These are phyloP conservation scores for Oegoconia quadripuncta DNA, from an alignment of 2,888 invertebrate genomes.

Conservation along the genomic window DNA sequence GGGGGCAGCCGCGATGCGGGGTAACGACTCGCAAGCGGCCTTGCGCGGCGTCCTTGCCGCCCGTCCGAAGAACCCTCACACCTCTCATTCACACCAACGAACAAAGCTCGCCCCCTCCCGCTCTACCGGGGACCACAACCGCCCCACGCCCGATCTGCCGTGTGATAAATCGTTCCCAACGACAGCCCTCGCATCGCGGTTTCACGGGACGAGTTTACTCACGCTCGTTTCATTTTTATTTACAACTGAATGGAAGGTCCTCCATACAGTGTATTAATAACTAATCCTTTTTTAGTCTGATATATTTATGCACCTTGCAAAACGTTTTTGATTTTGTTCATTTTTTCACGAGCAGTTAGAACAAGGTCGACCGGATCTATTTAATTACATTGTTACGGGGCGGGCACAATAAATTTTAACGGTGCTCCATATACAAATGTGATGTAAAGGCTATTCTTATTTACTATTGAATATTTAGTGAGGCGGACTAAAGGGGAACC, in stretches of 20 bases:
- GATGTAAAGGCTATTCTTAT: slow-evolving; percentile 49
- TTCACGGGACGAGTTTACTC: slow-evolving; percentile 38
- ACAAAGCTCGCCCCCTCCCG: slow-evolving; percentile 33
- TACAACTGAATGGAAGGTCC: slow-evolving; percentile 53
- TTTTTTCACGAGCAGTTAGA: slow-evolving; percentile 45
- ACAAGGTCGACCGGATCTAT: slow-evolving; percentile 46
- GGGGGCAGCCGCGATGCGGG: slow-evolving; percentile 32
- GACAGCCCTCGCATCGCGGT: slow-evolving; percentile 55
- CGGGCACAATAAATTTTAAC: slow-evolving; percentile 53
- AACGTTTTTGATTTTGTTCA: slow-evolving; percentile 17
- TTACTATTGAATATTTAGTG: slow-evolving; percentile 70
- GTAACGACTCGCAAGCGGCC: slow-evolving; percentile 57
- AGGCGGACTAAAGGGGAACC: slow-evolving; percentile 37
- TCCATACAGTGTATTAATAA: slow-evolving; percentile 56
- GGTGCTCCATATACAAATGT: slow-evolving; percentile 48
- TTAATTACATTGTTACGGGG: slow-evolving; percentile 57
- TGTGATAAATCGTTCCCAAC: slow-evolving; percentile 63
- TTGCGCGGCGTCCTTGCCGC: slow-evolving; percentile 68
- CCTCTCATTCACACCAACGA: slow-evolving; percentile 39
- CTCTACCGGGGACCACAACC: slow-evolving; percentile 36
- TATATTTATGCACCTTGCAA: slow-evolving; percentile 38
- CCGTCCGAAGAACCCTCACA: slow-evolving; percentile 43
- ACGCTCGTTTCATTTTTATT: slow-evolving; percentile 57
- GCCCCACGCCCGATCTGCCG: slow-evolving; percentile 49
- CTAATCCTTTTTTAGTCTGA: slow-evolving; percentile 35